Base-by-base conservation (phyloP, 2,888 invertebrate genomes). In the Tinea trinotella region DNA sequence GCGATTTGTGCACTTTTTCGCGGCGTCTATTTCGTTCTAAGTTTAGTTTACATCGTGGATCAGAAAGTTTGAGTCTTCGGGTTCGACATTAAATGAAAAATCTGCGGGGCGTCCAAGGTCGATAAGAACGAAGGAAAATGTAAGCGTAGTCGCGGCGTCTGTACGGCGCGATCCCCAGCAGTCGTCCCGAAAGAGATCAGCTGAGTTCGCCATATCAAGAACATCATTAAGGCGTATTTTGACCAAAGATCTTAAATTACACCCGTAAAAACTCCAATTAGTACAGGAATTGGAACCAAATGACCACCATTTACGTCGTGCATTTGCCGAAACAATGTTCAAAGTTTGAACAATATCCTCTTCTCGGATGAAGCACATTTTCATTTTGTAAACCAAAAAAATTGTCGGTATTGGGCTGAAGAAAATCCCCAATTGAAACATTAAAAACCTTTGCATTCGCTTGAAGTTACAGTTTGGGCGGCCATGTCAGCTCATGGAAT, bases 141-240 rank as follows among this genome's bases (percentile, higher is more conserved):
- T 56, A 17, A 17, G 53, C 10, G 22, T 4, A 52, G 36, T 40
- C 5, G 7, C 10, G 50, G 56, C 44, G 54, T 62, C 61, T 13
- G 57, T 60, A 58, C 57, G 58, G 54, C 56, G 59, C 58, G 59
- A 61, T 61, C 60, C 59, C 53, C 55, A 54, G 34, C 52, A 55
- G 55, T 60, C 58, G 24, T 56, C 56, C 44, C 59, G 58, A 46
- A 61, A 61, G 55, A 56, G 59, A 56, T 54, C 55, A 48, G 30
- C 46, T 52, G 59, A 60, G 57, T 57, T 61, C 24, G 59, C 59
- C 56, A 57, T 60, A 22, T 59, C 57, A 56, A 59, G 57, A 56
- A 54, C 58, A 35, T 56, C 59, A 36, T 57, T 61, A 36, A 54
- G 56, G 40, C 44, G 10, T 50, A 60, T 61, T 59, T 59, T 58